Percentiles rank a stretch among this genome's conserved stretches.
Evolutionary conservation across 2,888 invertebrate genomes (phyloP).

Genomic region (Aphidoletes aphidimyza): DNA sequence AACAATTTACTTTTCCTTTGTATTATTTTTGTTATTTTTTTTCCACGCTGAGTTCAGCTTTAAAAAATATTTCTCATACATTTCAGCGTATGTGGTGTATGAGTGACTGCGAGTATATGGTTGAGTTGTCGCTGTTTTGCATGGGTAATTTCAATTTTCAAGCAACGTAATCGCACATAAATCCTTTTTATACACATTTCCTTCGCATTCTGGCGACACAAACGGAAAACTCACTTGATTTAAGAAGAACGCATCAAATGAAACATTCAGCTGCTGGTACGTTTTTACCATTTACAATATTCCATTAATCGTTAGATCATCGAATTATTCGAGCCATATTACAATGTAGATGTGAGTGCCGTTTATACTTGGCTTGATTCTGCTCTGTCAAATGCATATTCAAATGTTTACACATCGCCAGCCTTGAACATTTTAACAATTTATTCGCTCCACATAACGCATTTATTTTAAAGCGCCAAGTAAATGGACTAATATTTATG

Average conservation of each 20-base stretch:
- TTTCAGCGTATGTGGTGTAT: background rate
- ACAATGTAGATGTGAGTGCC: too few species aligned
- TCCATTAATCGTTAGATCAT: conserved; percentile 8
- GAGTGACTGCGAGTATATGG: background rate
- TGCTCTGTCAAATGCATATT: conserved; percentile 27
- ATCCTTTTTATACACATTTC: conserved; percentile 19
- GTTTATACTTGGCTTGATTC: too few species aligned
- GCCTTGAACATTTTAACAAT: background rate
- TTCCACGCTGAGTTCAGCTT: background rate
- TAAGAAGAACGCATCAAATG: conserved; percentile 29
- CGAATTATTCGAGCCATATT: background rate
- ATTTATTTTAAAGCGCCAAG: background rate
- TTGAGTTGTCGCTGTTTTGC: conserved; percentile 8
- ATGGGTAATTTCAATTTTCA: conserved; percentile 31
- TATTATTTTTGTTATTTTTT: background rate
- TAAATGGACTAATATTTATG: conserved; percentile 25
- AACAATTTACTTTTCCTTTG: conserved; percentile 36
- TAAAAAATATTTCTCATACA: too few species aligned
- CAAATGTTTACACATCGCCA: background rate
- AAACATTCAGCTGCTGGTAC: background rate
- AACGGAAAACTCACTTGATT: background rate
- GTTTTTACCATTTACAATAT: background rate
- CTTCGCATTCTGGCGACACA: background rate
- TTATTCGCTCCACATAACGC: background rate
- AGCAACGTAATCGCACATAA: conserved; percentile 25